Conservation (phyloP, 2,113 vertebrate species). For the Tyto alba region DNA sequence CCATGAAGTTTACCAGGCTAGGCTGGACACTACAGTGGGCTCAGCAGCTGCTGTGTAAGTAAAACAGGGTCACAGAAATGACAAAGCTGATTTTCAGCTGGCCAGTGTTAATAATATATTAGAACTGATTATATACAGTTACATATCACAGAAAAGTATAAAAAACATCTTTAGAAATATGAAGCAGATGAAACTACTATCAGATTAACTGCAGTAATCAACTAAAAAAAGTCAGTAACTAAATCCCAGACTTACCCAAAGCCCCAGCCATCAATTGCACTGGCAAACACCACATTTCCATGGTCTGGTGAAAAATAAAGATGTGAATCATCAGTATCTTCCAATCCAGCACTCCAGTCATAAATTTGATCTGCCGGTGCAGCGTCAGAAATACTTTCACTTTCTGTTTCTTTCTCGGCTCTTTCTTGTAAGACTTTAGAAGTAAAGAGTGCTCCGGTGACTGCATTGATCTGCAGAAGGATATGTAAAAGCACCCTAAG, state of each 20-base stretch:
- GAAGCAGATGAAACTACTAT: background rate
- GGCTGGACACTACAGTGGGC: background rate
- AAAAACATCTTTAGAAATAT: background rate
- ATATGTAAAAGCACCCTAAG: background rate
- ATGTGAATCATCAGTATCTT: conserved; percentile 88
- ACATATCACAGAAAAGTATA: background rate
- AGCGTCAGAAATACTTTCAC: conserved; percentile 11
- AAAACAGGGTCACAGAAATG: background rate
- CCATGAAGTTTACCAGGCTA: background rate
- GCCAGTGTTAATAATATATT: background rate
- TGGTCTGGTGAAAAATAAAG: conserved; percentile 96
- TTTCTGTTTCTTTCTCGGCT: conserved; percentile 80
- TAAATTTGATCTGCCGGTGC: conserved; percentile 79
- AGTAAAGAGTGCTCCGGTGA: conserved; percentile 90
- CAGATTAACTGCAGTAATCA: background rate
- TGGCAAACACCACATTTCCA: conserved; percentile 94
- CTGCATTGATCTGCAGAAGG: conserved; percentile 86
- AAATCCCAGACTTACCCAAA: conserved; percentile 81
- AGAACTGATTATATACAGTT: background rate
- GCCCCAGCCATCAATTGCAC: conserved; percentile 94
- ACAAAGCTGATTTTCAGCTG: background rate
- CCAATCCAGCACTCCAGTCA: conserved; percentile 94
- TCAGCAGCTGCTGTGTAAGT: background rate
- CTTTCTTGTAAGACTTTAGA: conserved; percentile 95
- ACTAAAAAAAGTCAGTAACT: background rate